phyloP scores from a whole-genome alignment of 2,888 invertebrate species.

The Gerris lacustris region DNA sequence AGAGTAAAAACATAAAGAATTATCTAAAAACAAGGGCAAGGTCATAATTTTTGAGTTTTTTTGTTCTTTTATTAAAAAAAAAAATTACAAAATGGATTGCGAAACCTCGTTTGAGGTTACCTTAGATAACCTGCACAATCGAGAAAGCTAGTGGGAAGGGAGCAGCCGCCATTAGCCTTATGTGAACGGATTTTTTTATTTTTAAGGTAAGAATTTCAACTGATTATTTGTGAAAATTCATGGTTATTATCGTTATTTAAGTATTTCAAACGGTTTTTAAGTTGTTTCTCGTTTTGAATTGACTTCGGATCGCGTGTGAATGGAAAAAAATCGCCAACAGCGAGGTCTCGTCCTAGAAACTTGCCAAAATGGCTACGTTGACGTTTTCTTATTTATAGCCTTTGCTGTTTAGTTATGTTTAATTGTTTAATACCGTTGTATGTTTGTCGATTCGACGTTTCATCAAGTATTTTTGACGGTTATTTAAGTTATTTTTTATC shows the following conservation, averaged over 20 bases:
- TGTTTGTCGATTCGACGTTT: too few species aligned
- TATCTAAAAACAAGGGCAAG: background rate
- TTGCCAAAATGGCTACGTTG: conserved; percentile 29
- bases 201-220: conserved; percentile 25
- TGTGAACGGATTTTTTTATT: conserved; percentile 27
- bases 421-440: too few species aligned
- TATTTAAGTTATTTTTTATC: too few species aligned
- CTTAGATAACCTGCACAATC: conserved; percentile 8
- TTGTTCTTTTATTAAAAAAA: background rate
- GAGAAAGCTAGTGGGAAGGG: conserved; percentile 14
- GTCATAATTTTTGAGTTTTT: background rate
- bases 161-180: conserved; percentile 25
- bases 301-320: background rate
- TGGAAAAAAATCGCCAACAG: conserved; percentile 7
- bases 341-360: conserved; percentile 7
- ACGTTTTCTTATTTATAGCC: conserved; percentile 18
- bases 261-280: background rate
- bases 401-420: background rate
- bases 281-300: background rate
- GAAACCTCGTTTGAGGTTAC: conserved; percentile 2
- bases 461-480: too few species aligned
- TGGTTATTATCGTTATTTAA: too few species aligned
- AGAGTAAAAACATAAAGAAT: too few species aligned
- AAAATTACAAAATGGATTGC: background rate
- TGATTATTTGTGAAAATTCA: background rate